Evolutionary conservation across 2,797 vertebrate genomes (phyloP).

Genomic region (Microctenopoma stevenorrisi): DNA sequence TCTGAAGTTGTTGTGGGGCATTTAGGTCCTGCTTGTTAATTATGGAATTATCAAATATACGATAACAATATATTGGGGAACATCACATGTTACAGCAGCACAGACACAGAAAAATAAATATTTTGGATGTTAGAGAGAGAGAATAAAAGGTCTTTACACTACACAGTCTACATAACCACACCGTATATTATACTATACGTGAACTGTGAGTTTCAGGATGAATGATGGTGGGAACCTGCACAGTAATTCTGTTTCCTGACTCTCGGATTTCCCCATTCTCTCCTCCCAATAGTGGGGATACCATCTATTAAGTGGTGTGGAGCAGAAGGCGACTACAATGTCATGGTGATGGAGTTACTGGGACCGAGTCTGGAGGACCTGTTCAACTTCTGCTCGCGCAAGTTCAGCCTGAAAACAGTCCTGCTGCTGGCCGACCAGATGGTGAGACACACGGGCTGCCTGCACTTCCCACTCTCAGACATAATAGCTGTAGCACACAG

Average conservation of each 20-base stretch:
- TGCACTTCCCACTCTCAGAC: slow-evolving; percentile 1
- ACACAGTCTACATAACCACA: not conserved
- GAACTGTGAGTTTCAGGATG: too few relatives aligned
- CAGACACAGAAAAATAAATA: not conserved
- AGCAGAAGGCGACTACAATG: slow-evolving; percentile 96
- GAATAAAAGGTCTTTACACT: not conserved
- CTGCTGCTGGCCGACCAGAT: slow-evolving; percentile 97
- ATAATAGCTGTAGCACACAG: not conserved
- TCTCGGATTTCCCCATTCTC: not conserved
- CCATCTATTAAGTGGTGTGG: slow-evolving; percentile 98
- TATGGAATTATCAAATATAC: not conserved
- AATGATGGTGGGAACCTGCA: too few relatives aligned
- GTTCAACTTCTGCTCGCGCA: slow-evolving; percentile 98
- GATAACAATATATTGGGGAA: not conserved
- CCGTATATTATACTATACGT: not conserved
- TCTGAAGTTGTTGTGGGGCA: not conserved
- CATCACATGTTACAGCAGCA: not conserved
- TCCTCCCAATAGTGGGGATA: slow-evolving; percentile 89
- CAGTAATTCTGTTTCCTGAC: not conserved
- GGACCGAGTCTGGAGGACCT: slow-evolving; percentile 96
- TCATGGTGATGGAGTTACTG: slow-evolving; percentile 98
- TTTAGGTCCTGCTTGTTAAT: slow-evolving; percentile 3
- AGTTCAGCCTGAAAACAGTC: slow-evolving; percentile 97
- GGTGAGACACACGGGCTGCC: slow-evolving; percentile 79
- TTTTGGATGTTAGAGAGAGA: not conserved